phyloP scores from a whole-genome alignment of 2,113 vertebrate genomes.

The Thunnus maccoyii region DNA sequence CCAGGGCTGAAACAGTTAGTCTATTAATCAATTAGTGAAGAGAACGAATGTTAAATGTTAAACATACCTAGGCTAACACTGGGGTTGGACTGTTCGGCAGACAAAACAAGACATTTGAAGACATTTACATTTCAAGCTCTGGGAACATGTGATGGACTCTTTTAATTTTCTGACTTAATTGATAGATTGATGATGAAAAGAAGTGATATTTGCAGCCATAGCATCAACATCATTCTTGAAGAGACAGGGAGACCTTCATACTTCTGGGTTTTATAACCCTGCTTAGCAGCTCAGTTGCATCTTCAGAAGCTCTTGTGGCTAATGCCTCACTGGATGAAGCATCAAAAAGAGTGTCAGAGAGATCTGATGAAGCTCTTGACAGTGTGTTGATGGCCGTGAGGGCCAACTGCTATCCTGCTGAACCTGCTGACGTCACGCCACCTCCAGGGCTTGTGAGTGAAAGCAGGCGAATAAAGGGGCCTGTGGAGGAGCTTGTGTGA shows the following conservation, averaged over 20 bases:
- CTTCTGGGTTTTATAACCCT: background rate
- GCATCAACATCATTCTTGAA: background rate
- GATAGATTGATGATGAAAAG: too few relatives aligned
- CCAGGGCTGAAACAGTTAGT: background rate
- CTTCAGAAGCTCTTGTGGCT: background rate
- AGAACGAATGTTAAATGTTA: too few relatives aligned
- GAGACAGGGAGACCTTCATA: background rate
- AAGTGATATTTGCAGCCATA: accelerated
- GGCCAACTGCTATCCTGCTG: background rate
- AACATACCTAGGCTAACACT: too few relatives aligned
- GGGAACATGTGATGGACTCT: too few relatives aligned
- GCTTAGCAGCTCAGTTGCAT: background rate
- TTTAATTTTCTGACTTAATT: too few relatives aligned
- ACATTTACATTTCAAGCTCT: too few relatives aligned
- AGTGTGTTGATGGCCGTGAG: background rate
- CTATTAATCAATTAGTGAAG: background rate
- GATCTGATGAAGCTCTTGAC: constrained; percentile 24
- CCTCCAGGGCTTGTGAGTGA: background rate
- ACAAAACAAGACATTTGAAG: too few relatives aligned
- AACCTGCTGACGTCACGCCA: constrained; percentile 29
- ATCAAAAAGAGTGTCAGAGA: constrained; percentile 1
- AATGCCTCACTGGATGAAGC: background rate
- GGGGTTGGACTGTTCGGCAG: too few relatives aligned
- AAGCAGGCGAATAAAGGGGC: constrained; percentile 11
- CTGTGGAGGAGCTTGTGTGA: background rate